These are phyloP conservation scores for Choristoneura fumiferana DNA, from an alignment of 1,140 invertebrate species.

Conservation along the genomic window DNA sequence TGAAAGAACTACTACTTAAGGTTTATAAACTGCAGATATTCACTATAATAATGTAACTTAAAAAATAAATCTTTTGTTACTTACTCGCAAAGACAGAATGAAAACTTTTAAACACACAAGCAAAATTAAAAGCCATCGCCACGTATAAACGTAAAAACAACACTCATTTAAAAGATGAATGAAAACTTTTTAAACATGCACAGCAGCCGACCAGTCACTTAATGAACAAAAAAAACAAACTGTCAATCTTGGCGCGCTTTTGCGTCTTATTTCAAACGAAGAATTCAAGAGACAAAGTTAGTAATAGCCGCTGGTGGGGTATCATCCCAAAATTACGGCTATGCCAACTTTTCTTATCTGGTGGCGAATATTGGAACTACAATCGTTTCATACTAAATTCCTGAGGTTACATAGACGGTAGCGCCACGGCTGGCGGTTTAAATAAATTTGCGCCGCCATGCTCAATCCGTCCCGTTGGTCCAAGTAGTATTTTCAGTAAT, in stretches of 20 bases:
- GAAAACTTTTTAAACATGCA: background rate
- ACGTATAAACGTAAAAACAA: background rate
- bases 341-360: background rate
- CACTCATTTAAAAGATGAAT: background rate
- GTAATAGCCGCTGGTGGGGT: slow-evolving; percentile 38
- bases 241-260: slow-evolving; percentile 14
- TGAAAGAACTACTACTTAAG: too few relatives aligned
- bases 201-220: background rate
- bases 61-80: background rate
- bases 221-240: slow-evolving; percentile 10
- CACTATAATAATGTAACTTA: too few relatives aligned
- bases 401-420: background rate
- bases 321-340: slow-evolving; percentile 22
- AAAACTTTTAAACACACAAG: slow-evolving; percentile 14
- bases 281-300: slow-evolving; percentile 49
- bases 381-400: background rate
- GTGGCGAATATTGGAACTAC: slow-evolving; percentile 8
- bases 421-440: background rate
- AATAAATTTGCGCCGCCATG: background rate
- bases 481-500: slow-evolving; percentile 42
- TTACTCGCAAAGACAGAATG: slow-evolving; percentile 8
- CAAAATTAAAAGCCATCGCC: slow-evolving; percentile 5
- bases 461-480: slow-evolving; percentile 42
- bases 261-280: slow-evolving; percentile 30
- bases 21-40: too few relatives aligned